phyloP scores from a whole-genome alignment of 2,797 vertebrate species.

The Propithecus deckenii region DNA sequence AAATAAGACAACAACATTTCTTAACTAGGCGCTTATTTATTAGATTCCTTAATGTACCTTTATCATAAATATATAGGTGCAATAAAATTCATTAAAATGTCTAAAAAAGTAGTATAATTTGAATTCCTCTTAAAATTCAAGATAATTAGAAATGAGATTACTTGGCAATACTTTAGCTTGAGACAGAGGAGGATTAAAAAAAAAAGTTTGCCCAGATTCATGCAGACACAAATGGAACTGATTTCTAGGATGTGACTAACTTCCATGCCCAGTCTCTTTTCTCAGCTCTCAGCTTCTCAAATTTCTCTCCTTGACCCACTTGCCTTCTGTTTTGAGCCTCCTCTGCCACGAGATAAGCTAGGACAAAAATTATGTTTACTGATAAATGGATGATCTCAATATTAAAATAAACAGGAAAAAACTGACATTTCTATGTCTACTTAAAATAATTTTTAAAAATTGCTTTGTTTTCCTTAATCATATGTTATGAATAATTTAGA shows the following conservation, averaged over 20 bases:
- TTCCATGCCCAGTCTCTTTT: neutral
- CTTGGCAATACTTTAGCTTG: neutral
- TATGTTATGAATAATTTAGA: neutral
- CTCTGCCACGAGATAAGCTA: neutral
- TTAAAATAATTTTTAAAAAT: neutral
- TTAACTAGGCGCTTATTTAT: neutral
- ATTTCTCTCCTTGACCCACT: conserved; percentile 25
- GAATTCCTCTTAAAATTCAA: conserved; percentile 48
- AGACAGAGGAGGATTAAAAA: neutral
- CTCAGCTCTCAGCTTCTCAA: neutral
- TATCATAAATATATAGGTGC: neutral
- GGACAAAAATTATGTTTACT: conserved; percentile 2
- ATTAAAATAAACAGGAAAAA: neutral
- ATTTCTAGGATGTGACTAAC: conserved; percentile 22
- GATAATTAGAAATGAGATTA: conserved; percentile 36
- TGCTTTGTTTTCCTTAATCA: neutral
- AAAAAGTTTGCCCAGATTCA: neutral
- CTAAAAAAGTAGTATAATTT: neutral
- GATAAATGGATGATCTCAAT: neutral
- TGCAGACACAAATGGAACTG: neutral
- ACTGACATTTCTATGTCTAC: neutral
- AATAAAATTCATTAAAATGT: conserved; percentile 15
- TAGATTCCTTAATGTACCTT: neutral
- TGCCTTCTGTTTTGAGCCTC: conserved; percentile 29
- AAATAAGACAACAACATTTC: neutral